Evolutionary conservation across 2,797 vertebrate species (phyloP).

Genomic region (Falco concolor): DNA sequence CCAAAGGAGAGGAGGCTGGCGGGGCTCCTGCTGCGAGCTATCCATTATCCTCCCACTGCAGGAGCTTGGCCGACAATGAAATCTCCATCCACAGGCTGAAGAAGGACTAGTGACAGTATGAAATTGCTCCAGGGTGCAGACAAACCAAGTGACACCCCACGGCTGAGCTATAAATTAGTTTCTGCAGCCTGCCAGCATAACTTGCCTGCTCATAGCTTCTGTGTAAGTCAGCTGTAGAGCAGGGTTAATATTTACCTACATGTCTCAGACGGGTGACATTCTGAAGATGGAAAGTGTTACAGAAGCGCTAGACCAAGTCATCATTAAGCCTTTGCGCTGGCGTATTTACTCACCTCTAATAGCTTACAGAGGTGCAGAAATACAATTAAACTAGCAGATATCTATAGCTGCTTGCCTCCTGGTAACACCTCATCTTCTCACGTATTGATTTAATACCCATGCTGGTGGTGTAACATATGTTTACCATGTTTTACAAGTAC

Average conservation of each 20-base stretch:
- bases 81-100: neutral
- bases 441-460: neutral
- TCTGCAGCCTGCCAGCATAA: neutral
- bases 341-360: neutral
- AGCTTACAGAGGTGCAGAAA: neutral
- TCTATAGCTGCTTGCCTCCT: neutral
- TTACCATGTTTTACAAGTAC: neutral
- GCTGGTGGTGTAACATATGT: neutral
- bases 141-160: neutral
- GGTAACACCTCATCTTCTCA: neutral
- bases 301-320: neutral
- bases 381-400: neutral
- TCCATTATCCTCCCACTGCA: accelerated
- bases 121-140: neutral
- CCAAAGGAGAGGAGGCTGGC: neutral
- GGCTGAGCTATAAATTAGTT: neutral
- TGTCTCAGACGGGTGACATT: neutral
- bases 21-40: neutral
- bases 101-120: neutral
- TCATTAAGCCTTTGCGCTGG: neutral
- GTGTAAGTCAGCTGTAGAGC: neutral
- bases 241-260: neutral
- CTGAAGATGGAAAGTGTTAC: constrained; percentile 8
- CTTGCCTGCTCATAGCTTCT: neutral
- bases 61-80: neutral